A percentile compares a stretch with the other conserved stretches of the same genome.
Conservation (phyloP, 2,797 vertebrate genomes). For the Amblyopsis hoosieri region DNA sequence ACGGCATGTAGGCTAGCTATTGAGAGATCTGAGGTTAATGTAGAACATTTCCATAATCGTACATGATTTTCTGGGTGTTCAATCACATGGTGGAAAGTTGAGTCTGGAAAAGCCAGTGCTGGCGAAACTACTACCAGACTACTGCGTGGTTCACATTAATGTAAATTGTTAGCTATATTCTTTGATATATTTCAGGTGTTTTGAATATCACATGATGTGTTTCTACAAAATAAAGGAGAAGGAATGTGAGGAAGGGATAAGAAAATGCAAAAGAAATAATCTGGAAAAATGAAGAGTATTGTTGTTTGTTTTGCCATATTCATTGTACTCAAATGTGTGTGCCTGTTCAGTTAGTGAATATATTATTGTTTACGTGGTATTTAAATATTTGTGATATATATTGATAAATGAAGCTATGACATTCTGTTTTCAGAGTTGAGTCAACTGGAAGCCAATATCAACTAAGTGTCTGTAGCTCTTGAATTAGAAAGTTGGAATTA, state of each 20-base stretch:
- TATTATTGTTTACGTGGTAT: slow-evolving; percentile 28
- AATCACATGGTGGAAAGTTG: background rate
- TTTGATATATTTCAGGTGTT: slow-evolving; percentile 23
- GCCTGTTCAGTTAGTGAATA: slow-evolving; percentile 42
- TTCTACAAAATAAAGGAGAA: slow-evolving; percentile 21
- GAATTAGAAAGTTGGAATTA: too few species aligned
- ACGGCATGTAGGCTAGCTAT: slow-evolving; percentile 43
- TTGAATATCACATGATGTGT: background rate
- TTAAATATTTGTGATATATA: slow-evolving; percentile 2
- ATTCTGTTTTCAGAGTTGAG: slow-evolving; percentile 7
- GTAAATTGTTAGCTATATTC: slow-evolving; percentile 20
- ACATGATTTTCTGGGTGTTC: background rate
- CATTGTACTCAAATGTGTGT: slow-evolving; percentile 26
- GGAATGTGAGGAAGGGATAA: slow-evolving; percentile 35
- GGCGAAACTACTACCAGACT: background rate
- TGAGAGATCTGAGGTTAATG: slow-evolving; percentile 11
- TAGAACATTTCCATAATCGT: background rate
- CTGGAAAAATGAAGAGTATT: background rate
- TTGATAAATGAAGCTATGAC: slow-evolving; percentile 20
- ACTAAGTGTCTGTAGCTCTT: too few species aligned
- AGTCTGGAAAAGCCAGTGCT: background rate
- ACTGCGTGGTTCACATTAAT: slow-evolving; percentile 5
- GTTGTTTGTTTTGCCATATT: slow-evolving; percentile 5
- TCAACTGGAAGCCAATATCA: too few species aligned
- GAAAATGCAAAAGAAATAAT: slow-evolving; percentile 10